These are phyloP conservation scores for Carcharodon carcharias DNA, from an alignment of 2,797 vertebrate species.

Conservation along the genomic window DNA sequence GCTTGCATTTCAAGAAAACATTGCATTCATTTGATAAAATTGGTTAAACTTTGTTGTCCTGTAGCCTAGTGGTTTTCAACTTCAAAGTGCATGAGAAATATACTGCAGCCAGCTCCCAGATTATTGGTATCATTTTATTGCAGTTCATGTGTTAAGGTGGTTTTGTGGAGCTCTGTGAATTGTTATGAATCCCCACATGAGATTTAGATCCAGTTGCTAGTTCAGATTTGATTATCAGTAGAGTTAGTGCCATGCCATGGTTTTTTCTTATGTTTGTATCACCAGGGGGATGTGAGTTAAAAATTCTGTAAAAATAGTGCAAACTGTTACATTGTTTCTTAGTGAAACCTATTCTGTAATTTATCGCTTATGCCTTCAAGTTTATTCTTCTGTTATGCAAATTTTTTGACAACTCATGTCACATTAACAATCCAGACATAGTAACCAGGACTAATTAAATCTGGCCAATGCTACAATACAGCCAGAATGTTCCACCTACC, in stretches of 20 bases:
- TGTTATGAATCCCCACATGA: neutral
- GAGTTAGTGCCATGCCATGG: neutral
- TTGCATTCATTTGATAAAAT: slow-evolving; percentile 1
- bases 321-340: neutral
- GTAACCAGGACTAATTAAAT: neutral
- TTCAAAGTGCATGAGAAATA: neutral
- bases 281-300: too few relatives aligned
- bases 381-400: neutral
- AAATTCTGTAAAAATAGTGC: neutral
- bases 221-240: neutral
- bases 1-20: neutral
- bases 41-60: neutral
- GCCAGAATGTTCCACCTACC: too few relatives aligned
- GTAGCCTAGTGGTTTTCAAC: neutral
- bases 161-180: neutral
- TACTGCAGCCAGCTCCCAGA: neutral
- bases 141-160: neutral
- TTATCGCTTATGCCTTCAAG: neutral
- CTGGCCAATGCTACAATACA: neutral
- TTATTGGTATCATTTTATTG: neutral
- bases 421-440: neutral
- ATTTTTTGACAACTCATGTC: neutral
- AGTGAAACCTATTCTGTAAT: neutral
- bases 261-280: neutral
- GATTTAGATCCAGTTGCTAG: neutral